Percentiles rank a stretch among this genome's conserved stretches.
These are phyloP conservation scores for Trichoplusia ni DNA, from an alignment of 1,140 invertebrate genomes.

Conservation along the genomic window DNA sequence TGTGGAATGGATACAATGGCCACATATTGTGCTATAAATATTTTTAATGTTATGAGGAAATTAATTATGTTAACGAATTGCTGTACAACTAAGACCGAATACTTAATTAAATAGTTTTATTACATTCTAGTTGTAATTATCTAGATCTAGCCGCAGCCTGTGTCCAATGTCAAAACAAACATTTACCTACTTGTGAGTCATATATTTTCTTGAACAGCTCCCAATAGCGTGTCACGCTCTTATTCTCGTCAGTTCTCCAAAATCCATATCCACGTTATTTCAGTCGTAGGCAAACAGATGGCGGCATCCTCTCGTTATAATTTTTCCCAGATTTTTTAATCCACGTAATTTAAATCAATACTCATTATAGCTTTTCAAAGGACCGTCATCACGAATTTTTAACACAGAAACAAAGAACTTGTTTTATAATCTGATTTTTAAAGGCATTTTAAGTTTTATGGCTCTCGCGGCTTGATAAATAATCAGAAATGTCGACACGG, in stretches of 20 bases:
- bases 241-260: no score
- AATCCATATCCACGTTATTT: constrained; percentile 50
- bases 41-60: constrained; percentile 4
- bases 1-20: constrained; percentile 49
- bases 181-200: no score
- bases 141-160: no score
- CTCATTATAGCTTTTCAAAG: constrained; percentile 76
- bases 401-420: constrained; percentile 70
- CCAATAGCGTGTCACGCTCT: no score
- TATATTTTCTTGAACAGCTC: no score
- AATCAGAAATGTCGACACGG: constrained; percentile 58
- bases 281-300: constrained; percentile 43
- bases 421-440: constrained; percentile 74
- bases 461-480: constrained; percentile 64
- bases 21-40: constrained; percentile 31
- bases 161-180: no score
- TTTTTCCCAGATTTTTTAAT: constrained; percentile 78
- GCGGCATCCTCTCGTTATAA: constrained; percentile 72
- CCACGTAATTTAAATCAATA: constrained; percentile 80
- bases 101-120: no score
- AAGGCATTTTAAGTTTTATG: constrained; percentile 74
- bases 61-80: not conserved
- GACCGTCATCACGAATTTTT: constrained; percentile 71
- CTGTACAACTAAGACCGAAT: not conserved
- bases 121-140: no score